These are phyloP conservation scores for Acheta domesticus DNA, from an alignment of 2,888 invertebrate genomes.

Conservation along the genomic window DNA sequence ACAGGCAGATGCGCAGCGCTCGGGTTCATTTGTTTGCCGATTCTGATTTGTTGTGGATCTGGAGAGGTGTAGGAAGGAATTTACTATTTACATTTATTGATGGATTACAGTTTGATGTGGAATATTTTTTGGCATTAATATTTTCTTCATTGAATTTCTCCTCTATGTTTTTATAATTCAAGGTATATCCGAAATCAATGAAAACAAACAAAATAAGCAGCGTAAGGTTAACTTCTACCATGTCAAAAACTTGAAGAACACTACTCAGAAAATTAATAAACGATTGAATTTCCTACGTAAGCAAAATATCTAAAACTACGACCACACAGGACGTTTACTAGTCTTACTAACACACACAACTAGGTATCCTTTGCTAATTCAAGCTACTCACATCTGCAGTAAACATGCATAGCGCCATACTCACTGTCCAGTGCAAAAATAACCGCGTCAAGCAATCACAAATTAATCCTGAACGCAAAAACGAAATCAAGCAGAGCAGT, in stretches of 20 bases:
- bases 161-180: no score
- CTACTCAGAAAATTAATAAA: not conserved
- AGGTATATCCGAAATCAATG: no score
- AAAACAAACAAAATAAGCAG: no score
- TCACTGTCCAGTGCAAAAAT: slow-evolving; percentile 1
- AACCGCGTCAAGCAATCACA: not conserved
- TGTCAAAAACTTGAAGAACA: not conserved
- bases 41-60: no score
- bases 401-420: not conserved
- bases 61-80: no score
- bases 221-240: not conserved
- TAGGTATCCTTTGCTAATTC: not conserved
- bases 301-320: not conserved
- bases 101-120: no score
- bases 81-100: no score
- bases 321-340: not conserved
- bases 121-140: no score
- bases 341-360: not conserved
- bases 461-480: not conserved
- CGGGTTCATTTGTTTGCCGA: no score
- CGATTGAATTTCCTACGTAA: not conserved
- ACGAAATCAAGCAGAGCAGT: not conserved
- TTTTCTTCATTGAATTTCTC: no score
- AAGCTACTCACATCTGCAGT: not conserved
- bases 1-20: no score